Evolutionary conservation across 1,140 invertebrate species (phyloP).

Genomic region (Pseudomyrmex sp.): DNA sequence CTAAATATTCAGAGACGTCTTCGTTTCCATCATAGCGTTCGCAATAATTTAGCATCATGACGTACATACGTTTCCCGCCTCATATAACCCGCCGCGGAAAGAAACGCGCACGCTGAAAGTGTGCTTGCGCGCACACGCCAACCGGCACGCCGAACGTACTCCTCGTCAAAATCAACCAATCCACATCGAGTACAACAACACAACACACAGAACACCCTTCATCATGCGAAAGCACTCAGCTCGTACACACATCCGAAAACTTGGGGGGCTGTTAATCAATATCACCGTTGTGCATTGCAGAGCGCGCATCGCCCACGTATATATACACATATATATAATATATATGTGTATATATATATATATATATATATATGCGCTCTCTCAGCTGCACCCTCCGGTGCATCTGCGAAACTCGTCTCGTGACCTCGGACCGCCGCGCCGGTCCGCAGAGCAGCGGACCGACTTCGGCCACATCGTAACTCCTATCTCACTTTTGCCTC

Average conservation of each 20-base stretch:
- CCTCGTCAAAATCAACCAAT: conserved; percentile 23
- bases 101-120: conserved; percentile 14
- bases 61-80: conserved; percentile 1
- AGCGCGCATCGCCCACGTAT: conserved; percentile 28
- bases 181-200: conserved; percentile 2
- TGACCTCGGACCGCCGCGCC: not conserved
- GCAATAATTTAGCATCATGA: conserved; percentile 17
- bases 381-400: conserved; percentile 6
- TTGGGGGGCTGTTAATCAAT: conserved; percentile 65
- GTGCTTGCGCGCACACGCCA: conserved; percentile 2
- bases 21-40: not conserved
- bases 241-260: conserved; percentile 44
- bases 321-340: no score
- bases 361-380: not conserved
- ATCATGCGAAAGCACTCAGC: conserved; percentile 44
- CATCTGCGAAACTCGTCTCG: not conserved
- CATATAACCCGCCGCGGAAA: conserved; percentile 7
- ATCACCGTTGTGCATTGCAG: conserved; percentile 59
- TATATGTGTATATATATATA: no score
- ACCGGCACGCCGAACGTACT: conserved; percentile 9
- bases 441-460: not conserved
- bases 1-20: not conserved
- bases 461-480: conserved; percentile 10
- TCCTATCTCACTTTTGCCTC: not conserved
- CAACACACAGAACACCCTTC: conserved; percentile 22